Evolutionary conservation across 2,113 vertebrate species (phyloP).

Genomic region (Ceyx cyanopectus): DNA sequence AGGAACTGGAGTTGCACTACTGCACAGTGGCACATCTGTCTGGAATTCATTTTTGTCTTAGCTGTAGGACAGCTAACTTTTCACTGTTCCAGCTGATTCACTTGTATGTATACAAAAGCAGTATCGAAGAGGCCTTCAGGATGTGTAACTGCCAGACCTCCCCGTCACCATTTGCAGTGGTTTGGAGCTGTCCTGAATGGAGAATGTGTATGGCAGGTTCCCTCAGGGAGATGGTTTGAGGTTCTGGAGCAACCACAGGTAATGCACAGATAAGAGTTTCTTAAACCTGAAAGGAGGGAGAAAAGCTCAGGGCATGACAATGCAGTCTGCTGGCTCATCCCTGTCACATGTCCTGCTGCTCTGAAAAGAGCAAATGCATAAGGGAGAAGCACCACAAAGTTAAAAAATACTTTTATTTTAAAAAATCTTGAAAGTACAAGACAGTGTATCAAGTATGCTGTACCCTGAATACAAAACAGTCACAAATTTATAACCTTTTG

Average conservation of each 20-base stretch:
- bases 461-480: background rate
- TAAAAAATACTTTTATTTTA: background rate
- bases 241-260: background rate
- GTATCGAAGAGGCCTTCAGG: background rate
- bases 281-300: background rate
- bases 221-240: background rate
- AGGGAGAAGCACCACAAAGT: background rate
- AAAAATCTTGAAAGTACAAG: background rate
- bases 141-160: background rate
- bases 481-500: background rate
- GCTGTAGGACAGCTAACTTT: background rate
- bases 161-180: background rate
- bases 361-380: background rate
- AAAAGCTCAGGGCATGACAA: background rate
- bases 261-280: fast-evolving
- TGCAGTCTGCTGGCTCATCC: background rate
- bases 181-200: background rate
- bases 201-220: background rate
- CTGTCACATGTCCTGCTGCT: background rate
- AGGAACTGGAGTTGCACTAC: background rate
- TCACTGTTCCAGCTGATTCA: background rate
- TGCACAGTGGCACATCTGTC: background rate
- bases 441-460: background rate
- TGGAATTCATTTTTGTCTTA: background rate
- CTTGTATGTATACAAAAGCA: background rate